Percentiles rank a stretch among this genome's conserved stretches.
Evolutionary conservation across 92 coral and sea anemone species (phyloP).

Genomic region (Heliopora coerulea): DNA sequence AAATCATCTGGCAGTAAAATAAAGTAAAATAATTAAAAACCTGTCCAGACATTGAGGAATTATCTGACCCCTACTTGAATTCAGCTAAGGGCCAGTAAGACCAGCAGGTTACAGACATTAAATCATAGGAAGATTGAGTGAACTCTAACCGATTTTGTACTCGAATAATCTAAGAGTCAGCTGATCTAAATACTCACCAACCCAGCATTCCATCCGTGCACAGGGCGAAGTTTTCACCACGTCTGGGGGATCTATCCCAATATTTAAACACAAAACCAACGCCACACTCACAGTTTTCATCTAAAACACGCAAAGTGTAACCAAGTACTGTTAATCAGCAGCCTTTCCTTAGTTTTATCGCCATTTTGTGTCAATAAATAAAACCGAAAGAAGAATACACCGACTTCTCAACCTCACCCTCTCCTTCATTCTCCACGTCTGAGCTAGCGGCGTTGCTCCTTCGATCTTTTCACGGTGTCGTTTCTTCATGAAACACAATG

Average conservation of each 20-base stretch:
- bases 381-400: not conserved
- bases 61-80: too few species aligned
- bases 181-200: conserved; percentile 79
- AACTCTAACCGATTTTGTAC: too few species aligned
- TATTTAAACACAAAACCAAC: conserved; percentile 83
- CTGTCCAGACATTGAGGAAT: too few species aligned
- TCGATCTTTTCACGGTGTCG: conserved; percentile 84
- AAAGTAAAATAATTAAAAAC: too few species aligned
- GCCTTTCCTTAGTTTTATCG: too few species aligned
- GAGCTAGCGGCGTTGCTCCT: conserved; percentile 84
- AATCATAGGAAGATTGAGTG: too few species aligned
- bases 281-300: conserved; percentile 99
- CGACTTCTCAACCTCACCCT: conserved; percentile 61
- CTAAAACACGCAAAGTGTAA: conserved; percentile 42
- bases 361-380: too few species aligned
- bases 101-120: too few species aligned
- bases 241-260: conserved; percentile 97
- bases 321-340: not conserved
- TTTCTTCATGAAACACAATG: conserved; percentile 91
- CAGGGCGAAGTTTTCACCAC: conserved; percentile 96
- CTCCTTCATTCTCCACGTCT: conserved; percentile 98
- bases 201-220: conserved; percentile 98
- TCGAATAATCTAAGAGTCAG: too few species aligned
- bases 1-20: too few species aligned
- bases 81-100: too few species aligned